Conservation (phyloP, 2,888 invertebrate genomes). For the Conus canariensis region DNA sequence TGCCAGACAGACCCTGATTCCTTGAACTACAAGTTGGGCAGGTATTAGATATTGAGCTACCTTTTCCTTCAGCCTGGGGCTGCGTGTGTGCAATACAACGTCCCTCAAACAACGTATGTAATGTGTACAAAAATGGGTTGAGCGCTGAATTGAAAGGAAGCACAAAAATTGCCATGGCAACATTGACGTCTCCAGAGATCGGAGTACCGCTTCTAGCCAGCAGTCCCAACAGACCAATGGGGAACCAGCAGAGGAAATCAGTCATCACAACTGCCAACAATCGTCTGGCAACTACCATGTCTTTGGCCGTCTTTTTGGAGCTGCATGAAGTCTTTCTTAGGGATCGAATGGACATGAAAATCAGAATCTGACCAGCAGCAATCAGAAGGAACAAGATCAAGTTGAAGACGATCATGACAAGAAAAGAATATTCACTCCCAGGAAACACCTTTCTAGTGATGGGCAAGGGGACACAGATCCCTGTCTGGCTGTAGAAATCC, state of each 20-base stretch:
- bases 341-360: constrained; percentile 65
- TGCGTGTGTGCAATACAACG: neutral
- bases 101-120: neutral
- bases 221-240: constrained; percentile 30
- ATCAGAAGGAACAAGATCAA: constrained; percentile 71
- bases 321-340: constrained; percentile 15
- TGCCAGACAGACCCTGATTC: neutral
- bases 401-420: constrained; percentile 74
- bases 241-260: constrained; percentile 27
- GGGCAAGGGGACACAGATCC: constrained; percentile 75
- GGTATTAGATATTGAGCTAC: neutral
- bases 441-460: constrained; percentile 72
- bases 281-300: constrained; percentile 28
- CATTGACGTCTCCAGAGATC: constrained; percentile 22
- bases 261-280: constrained; percentile 20
- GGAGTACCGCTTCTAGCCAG: neutral
- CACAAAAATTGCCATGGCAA: constrained; percentile 30
- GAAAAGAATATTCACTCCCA: constrained; percentile 76
- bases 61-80: neutral
- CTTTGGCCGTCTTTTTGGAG: constrained; percentile 1
- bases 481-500: constrained; percentile 71
- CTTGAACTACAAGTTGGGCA: neutral
- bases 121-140: constrained; percentile 28
- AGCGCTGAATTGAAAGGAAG: constrained; percentile 28
- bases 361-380: constrained; percentile 70